A percentile compares a stretch with the other conserved stretches of the same genome.
Conservation (phyloP, 1,140 invertebrate genomes). For the Brachionus koreanus region DNA sequence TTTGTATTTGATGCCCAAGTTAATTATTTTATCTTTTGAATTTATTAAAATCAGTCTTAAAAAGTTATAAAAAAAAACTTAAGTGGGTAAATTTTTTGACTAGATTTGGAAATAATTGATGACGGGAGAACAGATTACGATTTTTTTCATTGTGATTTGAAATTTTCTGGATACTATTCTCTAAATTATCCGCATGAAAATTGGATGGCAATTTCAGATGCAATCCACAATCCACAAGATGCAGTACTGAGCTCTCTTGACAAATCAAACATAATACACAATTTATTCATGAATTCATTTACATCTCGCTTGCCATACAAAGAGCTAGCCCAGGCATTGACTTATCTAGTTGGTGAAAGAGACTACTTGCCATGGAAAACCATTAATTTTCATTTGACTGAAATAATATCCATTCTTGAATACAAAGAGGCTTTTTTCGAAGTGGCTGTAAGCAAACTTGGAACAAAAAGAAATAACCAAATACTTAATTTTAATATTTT, state of each 20-base stretch:
- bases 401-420: conserved; percentile 10
- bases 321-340: neutral
- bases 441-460: neutral
- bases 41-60: too few species aligned
- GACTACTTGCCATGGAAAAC: conserved; percentile 35
- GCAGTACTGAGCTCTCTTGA: neutral
- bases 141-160: conserved; percentile 20
- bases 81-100: neutral
- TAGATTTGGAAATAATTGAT: neutral
- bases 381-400: conserved; percentile 12
- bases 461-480: neutral
- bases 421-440: conserved; percentile 24
- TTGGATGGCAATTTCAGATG: neutral
- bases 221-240: neutral
- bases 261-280: conserved; percentile 28
- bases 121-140: neutral
- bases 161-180: conserved; percentile 22
- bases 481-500: neutral
- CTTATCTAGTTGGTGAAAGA: neutral
- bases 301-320: neutral
- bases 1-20: too few species aligned
- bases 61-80: too few species aligned
- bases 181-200: conserved; percentile 4
- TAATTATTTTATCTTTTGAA: too few species aligned
- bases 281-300: conserved; percentile 25